Evolutionary conservation across 2,888 invertebrate species (phyloP).

Genomic region (Lasioglossum zephyrum): DNA sequence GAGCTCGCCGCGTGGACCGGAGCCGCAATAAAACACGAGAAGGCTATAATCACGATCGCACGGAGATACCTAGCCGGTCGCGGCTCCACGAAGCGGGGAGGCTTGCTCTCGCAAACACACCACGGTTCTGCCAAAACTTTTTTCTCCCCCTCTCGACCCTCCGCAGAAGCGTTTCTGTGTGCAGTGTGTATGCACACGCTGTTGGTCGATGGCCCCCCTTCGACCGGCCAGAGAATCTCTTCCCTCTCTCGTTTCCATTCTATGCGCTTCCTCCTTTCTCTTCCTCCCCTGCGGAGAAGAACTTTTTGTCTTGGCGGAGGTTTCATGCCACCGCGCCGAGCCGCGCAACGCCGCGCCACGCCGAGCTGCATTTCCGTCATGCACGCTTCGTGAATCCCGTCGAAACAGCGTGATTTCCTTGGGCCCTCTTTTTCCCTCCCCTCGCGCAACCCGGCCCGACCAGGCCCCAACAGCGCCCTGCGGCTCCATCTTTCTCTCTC

Average conservation of each 20-base stretch:
- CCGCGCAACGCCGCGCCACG: slow-evolving; percentile 20
- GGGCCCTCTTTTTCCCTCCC: slow-evolving; percentile 46
- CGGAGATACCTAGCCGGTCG: slow-evolving; percentile 63
- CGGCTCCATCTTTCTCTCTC: background rate
- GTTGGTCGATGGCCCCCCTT: slow-evolving; percentile 35
- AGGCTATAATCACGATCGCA: slow-evolving; percentile 79
- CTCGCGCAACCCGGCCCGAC: background rate
- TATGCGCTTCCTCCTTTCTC: slow-evolving; percentile 46
- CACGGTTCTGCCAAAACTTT: slow-evolving; percentile 48
- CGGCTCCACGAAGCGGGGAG: slow-evolving; percentile 57
- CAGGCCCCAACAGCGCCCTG: background rate
- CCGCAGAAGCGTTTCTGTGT: slow-evolving; percentile 15
- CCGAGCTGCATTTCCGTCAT: slow-evolving; percentile 71
- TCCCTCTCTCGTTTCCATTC: slow-evolving; percentile 49
- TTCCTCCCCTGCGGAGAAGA: slow-evolving; percentile 51
- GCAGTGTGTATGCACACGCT: background rate
- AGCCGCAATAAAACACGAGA: slow-evolving; percentile 80
- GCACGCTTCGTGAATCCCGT: slow-evolving; percentile 71
- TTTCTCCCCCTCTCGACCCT: slow-evolving; percentile 38
- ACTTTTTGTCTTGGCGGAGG: slow-evolving; percentile 58
- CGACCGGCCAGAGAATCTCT: slow-evolving; percentile 48
- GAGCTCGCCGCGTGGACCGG: slow-evolving; percentile 44
- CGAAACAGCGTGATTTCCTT: slow-evolving; percentile 67
- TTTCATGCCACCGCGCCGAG: slow-evolving; percentile 64
- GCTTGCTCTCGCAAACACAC: slow-evolving; percentile 6